Evolutionary conservation across 2,797 vertebrate species (phyloP).

Genomic region (Adrianichthys oophorus): DNA sequence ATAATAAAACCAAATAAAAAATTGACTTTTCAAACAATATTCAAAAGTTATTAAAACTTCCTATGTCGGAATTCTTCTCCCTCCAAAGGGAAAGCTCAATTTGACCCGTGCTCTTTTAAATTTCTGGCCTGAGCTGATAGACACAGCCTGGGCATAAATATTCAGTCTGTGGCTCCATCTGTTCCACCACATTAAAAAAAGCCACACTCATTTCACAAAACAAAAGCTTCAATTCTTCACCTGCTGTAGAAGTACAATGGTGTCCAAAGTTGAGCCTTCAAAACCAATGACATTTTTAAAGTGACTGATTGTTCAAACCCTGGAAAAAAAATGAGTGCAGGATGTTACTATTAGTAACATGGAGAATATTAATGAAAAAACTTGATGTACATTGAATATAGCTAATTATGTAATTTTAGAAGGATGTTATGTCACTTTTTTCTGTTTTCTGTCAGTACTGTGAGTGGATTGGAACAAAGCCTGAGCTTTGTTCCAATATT

Average conservation of each 20-base stretch:
- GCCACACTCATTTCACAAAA: slow-evolving; percentile 26
- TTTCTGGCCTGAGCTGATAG: slow-evolving; percentile 32
- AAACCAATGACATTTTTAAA: slow-evolving; percentile 26
- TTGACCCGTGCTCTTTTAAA: slow-evolving; percentile 2
- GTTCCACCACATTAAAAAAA: slow-evolving; percentile 30
- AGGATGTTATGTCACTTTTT: slow-evolving; percentile 7
- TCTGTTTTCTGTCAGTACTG: neutral
- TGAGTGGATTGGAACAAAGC: neutral
- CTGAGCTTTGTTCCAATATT: slow-evolving; percentile 12
- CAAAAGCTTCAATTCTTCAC: slow-evolving; percentile 29
- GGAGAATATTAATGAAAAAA: slow-evolving; percentile 1
- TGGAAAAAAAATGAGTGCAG: slow-evolving; percentile 35
- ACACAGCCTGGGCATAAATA: slow-evolving; percentile 42
- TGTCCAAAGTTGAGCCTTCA: slow-evolving; percentile 12
- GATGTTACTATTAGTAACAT: slow-evolving; percentile 21
- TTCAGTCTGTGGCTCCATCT: slow-evolving; percentile 46
- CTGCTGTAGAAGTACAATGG: slow-evolving; percentile 19
- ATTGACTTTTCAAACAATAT: no score
- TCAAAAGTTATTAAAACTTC: no score
- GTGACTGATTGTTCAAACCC: slow-evolving; percentile 34
- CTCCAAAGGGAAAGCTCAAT: no score
- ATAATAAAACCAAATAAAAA: no score
- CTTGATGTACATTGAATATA: neutral
- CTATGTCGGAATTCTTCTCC: no score
- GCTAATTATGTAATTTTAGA: slow-evolving; percentile 3